Evolutionary conservation across 2,113 vertebrate genomes (phyloP).

Genomic region (Lanius collurio): DNA sequence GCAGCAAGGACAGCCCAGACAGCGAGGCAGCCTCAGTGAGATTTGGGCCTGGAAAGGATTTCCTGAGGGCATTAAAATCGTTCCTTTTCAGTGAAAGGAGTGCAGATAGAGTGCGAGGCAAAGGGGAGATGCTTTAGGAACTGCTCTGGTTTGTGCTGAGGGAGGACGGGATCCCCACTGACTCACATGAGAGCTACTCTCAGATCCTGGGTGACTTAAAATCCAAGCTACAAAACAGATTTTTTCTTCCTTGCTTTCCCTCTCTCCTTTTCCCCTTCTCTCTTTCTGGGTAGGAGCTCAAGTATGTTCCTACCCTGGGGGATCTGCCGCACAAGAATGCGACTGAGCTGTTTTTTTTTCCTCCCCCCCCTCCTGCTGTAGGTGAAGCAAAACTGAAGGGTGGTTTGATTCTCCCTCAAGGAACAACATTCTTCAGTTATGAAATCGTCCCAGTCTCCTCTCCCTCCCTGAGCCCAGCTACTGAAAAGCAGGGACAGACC

Average conservation of each 20-base stretch:
- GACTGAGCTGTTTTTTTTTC: constrained; percentile 41
- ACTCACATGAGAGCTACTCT: not conserved
- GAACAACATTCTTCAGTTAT: constrained; percentile 74
- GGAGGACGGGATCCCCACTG: not conserved
- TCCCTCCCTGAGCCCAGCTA: not conserved
- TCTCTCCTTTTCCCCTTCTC: not conserved
- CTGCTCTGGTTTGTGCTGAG: not conserved
- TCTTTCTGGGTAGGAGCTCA: constrained; percentile 42
- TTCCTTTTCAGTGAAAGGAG: not conserved
- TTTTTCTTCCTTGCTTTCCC: not conserved
- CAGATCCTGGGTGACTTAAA: not conserved
- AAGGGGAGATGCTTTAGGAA: not conserved
- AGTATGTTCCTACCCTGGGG: constrained; percentile 67
- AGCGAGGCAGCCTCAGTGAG: not conserved
- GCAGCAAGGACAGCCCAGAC: not conserved
- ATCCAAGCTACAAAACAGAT: not conserved
- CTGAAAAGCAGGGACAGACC: not conserved
- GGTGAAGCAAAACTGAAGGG: constrained; percentile 64
- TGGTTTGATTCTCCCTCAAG: constrained; percentile 68
- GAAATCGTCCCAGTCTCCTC: constrained; percentile 53
- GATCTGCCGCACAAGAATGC: constrained; percentile 62
- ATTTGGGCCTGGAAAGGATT: not conserved
- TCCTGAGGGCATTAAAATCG: not conserved
- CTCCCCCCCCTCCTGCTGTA: constrained; percentile 24
- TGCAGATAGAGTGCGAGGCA: not conserved